Evolutionary conservation across 2,113 vertebrate genomes (phyloP), one percentile per base, ranked within the genome.

Genomic region (Bufo gargarizans): DNA sequence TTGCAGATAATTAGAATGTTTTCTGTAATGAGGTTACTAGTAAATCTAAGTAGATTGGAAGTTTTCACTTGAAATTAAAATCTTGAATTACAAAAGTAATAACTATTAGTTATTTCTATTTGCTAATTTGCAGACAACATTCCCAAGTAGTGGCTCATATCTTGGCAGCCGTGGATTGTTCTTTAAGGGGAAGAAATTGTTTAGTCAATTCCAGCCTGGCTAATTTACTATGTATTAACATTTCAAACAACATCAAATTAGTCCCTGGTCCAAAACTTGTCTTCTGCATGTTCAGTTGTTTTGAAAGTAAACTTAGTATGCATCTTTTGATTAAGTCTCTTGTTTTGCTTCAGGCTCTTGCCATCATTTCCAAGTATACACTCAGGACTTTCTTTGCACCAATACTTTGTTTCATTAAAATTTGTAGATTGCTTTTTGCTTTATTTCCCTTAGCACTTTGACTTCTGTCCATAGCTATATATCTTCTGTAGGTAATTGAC

Each of bases 391-490:
- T 89, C 17, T 20, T 50, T 67, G 71, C 56, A 72, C 59, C 56
- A 67, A 65, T 74, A 84, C 87, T 78, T 84, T 89, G 81, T 89
- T 84, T 83, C 82, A 89, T 84, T 84, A 89, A 83, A 76, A 74
- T 77, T 77, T 83, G 69, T 71, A 77, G 71, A 72, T 88, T 77
- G n/a, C 87, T 74, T 83, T 76, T 76, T 65, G 47, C 55, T 76
- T 82, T 77, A 87, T 87, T 87, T 87, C 63, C 86, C 86, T 55
- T 69, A 81, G 72, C 77, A 69, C 72, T 89, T 53, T 67, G 72
- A 78, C 49, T 84, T 55, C 45, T 76, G 87, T 77, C 71, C 56
- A 74, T 61, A 77, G 69, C 50, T 55, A 82, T 65, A 84, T 22
- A 82, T 88, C 77, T 82, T 74, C 19, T 43, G 45, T 58, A 47